phyloP scores from a whole-genome alignment of 2,888 invertebrate genomes.

The Oxystoma pomonae region DNA sequence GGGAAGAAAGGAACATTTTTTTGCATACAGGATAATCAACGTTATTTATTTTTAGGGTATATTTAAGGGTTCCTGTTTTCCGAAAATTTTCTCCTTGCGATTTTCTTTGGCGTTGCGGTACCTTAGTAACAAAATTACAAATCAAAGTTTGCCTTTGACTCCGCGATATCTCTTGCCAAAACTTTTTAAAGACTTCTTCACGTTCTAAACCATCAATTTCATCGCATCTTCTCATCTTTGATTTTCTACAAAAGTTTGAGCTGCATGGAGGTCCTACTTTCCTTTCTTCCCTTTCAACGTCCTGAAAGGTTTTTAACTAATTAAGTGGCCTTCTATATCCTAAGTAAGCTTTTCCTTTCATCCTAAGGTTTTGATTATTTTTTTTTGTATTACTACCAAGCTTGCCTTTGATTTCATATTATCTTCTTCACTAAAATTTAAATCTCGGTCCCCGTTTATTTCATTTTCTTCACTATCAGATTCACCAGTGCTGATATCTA shows the following conservation, averaged over 20 bases:
- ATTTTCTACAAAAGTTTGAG: conserved; percentile 9
- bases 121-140: conserved; percentile 6
- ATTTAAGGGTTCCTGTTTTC: conserved; percentile 7
- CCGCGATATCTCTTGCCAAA: conserved; percentile 5
- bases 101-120: conserved; percentile 3
- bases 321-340: conserved; percentile 6
- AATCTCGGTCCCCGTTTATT: not conserved
- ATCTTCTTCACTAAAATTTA: not conserved
- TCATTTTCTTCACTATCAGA: not conserved
- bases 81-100: conserved; percentile 6
- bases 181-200: conserved; percentile 7
- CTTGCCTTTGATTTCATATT: not conserved
- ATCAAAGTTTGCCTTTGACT: conserved; percentile 2
- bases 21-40: conserved; percentile 7
- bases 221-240: conserved; percentile 5
- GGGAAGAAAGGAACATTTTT: conserved; percentile 6
- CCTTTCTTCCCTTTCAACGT: conserved; percentile 4
- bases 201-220: conserved; percentile 7
- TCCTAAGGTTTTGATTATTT: conserved; percentile 7
- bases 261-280: not conserved
- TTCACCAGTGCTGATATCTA: not conserved
- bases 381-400: conserved; percentile 2
- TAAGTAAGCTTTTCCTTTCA: conserved; percentile 8
- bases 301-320: conserved; percentile 1
- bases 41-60: conserved; percentile 3